A percentile compares a stretch with the other conserved stretches of the same genome.
These are phyloP conservation scores for Campylomormyrus tamandua DNA, from an alignment of 2,113 vertebrate species.

Conservation along the genomic window DNA sequence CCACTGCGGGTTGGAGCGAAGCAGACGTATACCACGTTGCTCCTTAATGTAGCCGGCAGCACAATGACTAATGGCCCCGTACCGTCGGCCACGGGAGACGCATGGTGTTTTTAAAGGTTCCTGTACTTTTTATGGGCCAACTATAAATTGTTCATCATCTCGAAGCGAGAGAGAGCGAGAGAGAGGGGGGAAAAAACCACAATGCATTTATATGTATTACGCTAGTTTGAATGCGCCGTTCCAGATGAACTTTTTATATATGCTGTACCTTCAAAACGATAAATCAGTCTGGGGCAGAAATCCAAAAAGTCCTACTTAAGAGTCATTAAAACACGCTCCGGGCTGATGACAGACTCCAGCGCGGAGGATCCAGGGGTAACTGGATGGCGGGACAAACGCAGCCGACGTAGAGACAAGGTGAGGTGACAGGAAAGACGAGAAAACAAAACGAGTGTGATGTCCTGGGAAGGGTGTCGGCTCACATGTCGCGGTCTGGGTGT, in stretches of 20 bases:
- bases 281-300: background rate
- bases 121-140: background rate
- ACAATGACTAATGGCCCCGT: background rate
- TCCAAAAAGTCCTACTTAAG: background rate
- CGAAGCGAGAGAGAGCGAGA: background rate
- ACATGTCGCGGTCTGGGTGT: background rate
- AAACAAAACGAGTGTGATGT: background rate
- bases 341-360: background rate
- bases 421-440: background rate
- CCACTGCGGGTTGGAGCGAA: background rate
- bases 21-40: background rate
- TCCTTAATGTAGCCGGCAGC: background rate
- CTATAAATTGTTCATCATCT: conserved; percentile 7
- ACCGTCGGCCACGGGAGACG: background rate
- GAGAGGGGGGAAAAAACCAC: background rate
- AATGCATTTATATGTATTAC: background rate
- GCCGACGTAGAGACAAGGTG: background rate
- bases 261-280: background rate
- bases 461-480: background rate
- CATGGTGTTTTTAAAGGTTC: background rate
- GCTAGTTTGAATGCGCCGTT: background rate
- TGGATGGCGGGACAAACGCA: background rate
- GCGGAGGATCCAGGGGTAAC: background rate
- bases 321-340: background rate
- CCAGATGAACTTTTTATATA: background rate